Conservation (phyloP, 2,113 vertebrate genomes). For the Hyaena hyaena region DNA sequence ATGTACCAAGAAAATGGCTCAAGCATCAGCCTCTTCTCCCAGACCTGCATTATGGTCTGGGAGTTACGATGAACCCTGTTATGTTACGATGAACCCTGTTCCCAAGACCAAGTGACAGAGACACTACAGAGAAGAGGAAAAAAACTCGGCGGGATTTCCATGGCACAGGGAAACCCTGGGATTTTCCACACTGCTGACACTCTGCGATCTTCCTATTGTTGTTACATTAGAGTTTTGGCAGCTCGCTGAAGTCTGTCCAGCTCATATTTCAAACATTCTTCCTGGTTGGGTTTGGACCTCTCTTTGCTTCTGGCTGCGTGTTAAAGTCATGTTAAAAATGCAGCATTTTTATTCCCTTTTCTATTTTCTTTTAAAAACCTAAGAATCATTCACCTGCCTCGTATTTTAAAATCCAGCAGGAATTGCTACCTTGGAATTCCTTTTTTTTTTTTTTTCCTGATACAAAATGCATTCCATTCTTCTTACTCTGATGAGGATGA, state of each 20-base stretch:
- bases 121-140: not conserved
- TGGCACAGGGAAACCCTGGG: not conserved
- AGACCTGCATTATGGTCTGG: not conserved
- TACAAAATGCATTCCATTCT: conserved; percentile 47
- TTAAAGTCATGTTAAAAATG: not conserved
- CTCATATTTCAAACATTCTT: not conserved
- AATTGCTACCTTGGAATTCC: not conserved
- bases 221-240: not conserved
- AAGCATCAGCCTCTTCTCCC: not conserved
- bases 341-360: not conserved
- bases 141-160: not conserved
- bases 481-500: not conserved
- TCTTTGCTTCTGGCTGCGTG: not conserved
- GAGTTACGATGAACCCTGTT: too few species aligned
- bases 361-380: not conserved
- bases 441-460: not conserved
- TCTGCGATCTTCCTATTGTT: not conserved
- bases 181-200: not conserved
- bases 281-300: not conserved
- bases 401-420: not conserved
- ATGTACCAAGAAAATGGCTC: not conserved
- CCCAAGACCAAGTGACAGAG: not conserved
- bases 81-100: not conserved
- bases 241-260: not conserved
- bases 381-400: not conserved